Base-by-base conservation (phyloP, 2,888 invertebrate genomes). In the Chrysolina haemoptera region DNA sequence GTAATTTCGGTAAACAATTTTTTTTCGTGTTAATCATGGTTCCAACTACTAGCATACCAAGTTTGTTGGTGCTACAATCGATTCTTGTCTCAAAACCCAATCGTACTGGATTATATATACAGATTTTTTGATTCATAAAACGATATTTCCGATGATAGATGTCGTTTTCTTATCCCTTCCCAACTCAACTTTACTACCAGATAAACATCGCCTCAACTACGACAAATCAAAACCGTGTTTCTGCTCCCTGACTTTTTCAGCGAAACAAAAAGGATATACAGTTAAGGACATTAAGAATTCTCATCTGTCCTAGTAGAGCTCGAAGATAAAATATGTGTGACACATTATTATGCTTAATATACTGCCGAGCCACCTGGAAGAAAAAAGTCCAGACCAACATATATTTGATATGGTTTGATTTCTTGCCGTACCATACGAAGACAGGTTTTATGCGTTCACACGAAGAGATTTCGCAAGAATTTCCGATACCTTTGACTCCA, bases 381-480 rank as follows among this genome's bases (percentile, higher is more conserved):
- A 22, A 70, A 70, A 70, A 68, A 70, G 12, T 35, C 50, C 50
- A 70, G 14, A 63, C 50, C 35, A 53, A 35, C 50, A 22, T 63
- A 63, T 70, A 70, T 70, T 63, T 63, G 70, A 70, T 70, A 46
- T 70, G 53, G 46, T 62, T 70, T 70, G 63, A 62, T 70, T 69
- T 63, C 48, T 27, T 63, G 59, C 59, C 35, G n/a, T 62, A 53
- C 62, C 27, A 27, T 40, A 14, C 50, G 18, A 46, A 70, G 70
- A 69, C 70, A 62, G 63, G 70, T 70, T 70, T 46, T 63, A 41
- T 27, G 0, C 35, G 59, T 59, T 59, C 59, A 59, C 59, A 59
- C 59, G 59, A n/a, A 35, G n/a, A 59, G 59, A 27, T 27, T 59
- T 59, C 59, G n/a, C 59, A 59, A 59, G 59, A 59, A 59, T 59